These are phyloP conservation scores for Empidonax alnorum DNA, from an alignment of 2,113 vertebrate genomes.

Conservation along the genomic window DNA sequence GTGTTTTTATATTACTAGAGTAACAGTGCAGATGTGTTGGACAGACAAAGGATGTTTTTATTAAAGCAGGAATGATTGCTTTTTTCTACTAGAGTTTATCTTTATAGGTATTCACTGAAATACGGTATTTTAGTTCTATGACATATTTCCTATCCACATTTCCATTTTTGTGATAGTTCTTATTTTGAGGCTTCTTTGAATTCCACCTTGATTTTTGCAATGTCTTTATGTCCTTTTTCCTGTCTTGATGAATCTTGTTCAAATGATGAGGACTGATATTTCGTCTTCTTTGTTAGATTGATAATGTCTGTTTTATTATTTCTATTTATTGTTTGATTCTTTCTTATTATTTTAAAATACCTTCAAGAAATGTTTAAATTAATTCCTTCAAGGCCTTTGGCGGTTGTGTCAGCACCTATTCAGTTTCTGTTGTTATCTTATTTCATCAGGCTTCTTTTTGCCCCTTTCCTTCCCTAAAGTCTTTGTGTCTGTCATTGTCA, in stretches of 20 bases:
- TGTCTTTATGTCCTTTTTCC: not conserved
- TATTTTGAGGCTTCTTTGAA: not conserved
- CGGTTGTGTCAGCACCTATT: not conserved
- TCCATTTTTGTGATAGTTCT: not conserved
- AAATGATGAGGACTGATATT: not conserved
- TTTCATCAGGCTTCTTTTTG: not conserved
- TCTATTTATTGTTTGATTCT: not conserved
- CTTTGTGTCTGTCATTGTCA: not conserved
- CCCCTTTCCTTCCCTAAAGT: not conserved
- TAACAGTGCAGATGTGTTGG: not conserved
- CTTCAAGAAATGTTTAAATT: not conserved
- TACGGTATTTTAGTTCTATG: not conserved
- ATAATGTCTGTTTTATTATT: not conserved
- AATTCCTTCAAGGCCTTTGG: not conserved
- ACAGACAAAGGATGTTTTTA: not conserved
- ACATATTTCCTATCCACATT: not conserved
- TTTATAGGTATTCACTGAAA: not conserved
- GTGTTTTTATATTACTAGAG: not conserved
- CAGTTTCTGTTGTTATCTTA: not conserved
- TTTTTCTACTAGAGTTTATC: not conserved
- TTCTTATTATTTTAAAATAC: not conserved
- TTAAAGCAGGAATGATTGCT: not conserved
- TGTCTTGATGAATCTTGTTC: not conserved
- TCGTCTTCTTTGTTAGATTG: not conserved
- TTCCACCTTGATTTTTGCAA: not conserved